These are phyloP conservation scores for Agonum fuliginosum DNA, from an alignment of 2,888 invertebrate genomes.

Conservation along the genomic window DNA sequence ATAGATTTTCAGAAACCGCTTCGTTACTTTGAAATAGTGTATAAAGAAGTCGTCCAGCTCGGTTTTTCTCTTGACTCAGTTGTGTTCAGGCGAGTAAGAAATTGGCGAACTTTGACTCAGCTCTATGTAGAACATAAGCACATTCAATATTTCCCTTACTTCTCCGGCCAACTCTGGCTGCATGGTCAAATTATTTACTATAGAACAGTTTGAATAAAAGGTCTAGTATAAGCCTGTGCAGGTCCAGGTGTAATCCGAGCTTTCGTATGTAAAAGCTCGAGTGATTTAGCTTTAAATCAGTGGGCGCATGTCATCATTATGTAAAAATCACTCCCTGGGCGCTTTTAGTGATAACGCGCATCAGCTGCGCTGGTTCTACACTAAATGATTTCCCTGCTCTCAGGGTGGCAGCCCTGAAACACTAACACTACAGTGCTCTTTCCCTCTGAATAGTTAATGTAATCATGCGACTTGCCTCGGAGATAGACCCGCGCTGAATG, in stretches of 20 bases:
- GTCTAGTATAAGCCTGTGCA: too few species aligned
- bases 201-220: too few species aligned
- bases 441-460: slow-evolving; percentile 4
- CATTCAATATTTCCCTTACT: too few species aligned
- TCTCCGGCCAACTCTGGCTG: too few species aligned
- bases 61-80: too few species aligned
- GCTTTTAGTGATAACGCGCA: slow-evolving; percentile 4
- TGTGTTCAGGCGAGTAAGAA: too few species aligned
- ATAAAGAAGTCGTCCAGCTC: too few species aligned
- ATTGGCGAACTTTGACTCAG: too few species aligned
- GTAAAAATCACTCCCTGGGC: slow-evolving; percentile 14
- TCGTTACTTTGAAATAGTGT: too few species aligned
- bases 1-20: too few species aligned
- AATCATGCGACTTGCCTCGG: neutral
- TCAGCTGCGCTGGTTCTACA: neutral
- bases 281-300: slow-evolving; percentile 6
- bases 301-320: neutral
- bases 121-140: too few species aligned
- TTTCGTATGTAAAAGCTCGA: slow-evolving; percentile 1
- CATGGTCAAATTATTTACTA: too few species aligned
- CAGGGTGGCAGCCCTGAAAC: neutral
- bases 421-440: neutral
- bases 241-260: neutral
- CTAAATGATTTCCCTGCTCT: slow-evolving; percentile 12
- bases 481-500: neutral